Conservation (phyloP, 2,797 vertebrate genomes). For the Sebastes elongatus region DNA sequence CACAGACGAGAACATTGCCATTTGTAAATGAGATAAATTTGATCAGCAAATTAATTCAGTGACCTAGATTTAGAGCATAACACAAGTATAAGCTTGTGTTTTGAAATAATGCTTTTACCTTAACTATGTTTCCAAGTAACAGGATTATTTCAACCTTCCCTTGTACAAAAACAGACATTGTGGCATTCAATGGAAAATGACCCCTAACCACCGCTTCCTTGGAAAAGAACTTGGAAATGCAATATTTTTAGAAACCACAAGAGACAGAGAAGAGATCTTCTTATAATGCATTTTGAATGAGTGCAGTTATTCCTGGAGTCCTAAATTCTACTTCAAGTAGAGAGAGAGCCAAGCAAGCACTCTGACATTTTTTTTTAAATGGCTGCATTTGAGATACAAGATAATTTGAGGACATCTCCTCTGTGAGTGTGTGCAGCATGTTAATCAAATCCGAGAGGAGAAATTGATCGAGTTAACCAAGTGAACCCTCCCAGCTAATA, state of each 20-base stretch:
- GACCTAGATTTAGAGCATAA: conserved; percentile 3
- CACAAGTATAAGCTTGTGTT: not conserved
- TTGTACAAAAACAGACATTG: not conserved
- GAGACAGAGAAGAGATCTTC: conserved; percentile 17
- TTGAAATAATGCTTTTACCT: not conserved
- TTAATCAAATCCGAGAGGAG: conserved; percentile 34
- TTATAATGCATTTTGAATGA: conserved; percentile 61
- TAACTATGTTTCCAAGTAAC: not conserved
- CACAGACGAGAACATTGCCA: not conserved
- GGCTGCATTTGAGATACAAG: conserved; percentile 25
- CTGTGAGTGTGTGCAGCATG: conserved; percentile 17
- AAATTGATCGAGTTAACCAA: conserved; percentile 21
- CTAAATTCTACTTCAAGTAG: not conserved
- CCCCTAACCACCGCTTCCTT: not conserved
- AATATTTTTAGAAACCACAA: conserved; percentile 23
- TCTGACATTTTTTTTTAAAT: conserved; percentile 11
- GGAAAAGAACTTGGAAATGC: not conserved
- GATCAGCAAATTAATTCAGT: conserved; percentile 2
- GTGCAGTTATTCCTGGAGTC: conserved; percentile 52
- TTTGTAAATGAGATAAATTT: not conserved
- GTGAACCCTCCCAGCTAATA: not conserved
- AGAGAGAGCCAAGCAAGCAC: conserved; percentile 5
- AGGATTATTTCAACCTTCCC: not conserved
- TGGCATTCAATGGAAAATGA: not conserved
- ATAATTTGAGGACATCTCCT: conserved; percentile 37